These are phyloP conservation scores for Eristalis intricaria DNA, from an alignment of 2,888 invertebrate genomes.

Conservation along the genomic window DNA sequence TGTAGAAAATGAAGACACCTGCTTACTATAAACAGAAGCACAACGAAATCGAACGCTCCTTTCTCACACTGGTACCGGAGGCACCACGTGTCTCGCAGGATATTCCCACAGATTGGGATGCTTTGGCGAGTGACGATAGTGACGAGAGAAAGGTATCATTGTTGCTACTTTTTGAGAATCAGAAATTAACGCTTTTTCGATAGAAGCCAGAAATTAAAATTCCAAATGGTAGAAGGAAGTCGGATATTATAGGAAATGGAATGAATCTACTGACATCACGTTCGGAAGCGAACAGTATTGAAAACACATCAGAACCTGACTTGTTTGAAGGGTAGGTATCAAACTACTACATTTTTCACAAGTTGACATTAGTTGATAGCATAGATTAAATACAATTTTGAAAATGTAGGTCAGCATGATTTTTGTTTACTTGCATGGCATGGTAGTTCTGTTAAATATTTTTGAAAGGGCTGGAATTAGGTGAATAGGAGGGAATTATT, in stretches of 20 bases:
- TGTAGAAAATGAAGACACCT: slow-evolving; percentile 91
- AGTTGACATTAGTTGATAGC: neutral
- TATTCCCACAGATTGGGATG: slow-evolving; percentile 84
- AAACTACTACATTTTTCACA: neutral
- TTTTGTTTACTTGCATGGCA: slow-evolving; percentile 25
- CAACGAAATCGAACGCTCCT: slow-evolving; percentile 88
- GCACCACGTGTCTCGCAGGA: slow-evolving; percentile 90
- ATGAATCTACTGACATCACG: slow-evolving; percentile 72
- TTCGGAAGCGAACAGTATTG: slow-evolving; percentile 75
- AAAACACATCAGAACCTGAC: slow-evolving; percentile 79
- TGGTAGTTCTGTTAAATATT: neutral
- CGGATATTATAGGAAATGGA: slow-evolving; percentile 75
- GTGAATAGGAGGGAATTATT: too few relatives aligned
- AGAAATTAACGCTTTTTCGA: neutral
- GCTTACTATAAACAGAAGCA: slow-evolving; percentile 89
- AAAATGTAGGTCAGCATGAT: slow-evolving; percentile 28
- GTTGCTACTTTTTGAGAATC: neutral
- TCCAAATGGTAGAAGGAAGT: slow-evolving; percentile 57
- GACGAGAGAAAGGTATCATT: slow-evolving; percentile 75
- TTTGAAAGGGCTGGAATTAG: neutral
- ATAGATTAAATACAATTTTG: neutral
- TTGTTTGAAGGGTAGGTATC: slow-evolving; percentile 78
- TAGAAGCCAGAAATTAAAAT: slow-evolving; percentile 77
- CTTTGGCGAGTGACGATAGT: slow-evolving; percentile 82
- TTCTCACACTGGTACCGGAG: slow-evolving; percentile 88